Base-by-base conservation (phyloP, 2,113 vertebrate genomes). In the Stictonetta naevosa region DNA sequence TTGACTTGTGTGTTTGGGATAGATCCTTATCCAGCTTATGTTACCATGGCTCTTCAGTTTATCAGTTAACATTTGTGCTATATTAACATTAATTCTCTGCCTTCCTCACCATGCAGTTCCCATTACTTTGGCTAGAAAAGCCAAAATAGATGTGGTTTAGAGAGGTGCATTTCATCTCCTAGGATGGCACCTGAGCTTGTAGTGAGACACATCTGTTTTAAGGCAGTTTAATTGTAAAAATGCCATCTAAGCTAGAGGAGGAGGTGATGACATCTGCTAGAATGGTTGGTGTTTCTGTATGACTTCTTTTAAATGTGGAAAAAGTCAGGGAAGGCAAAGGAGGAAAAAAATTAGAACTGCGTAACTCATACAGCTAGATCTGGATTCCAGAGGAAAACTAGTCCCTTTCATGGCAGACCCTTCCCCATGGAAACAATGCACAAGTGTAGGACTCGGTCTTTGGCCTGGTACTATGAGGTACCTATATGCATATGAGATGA, bases 401-500 rank as follows among this genome's bases (percentile, higher is more conserved):
- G 4, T 48, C 13, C 5, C 22, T 18, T 29, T 58, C 12, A 3
- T 3, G 11, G 26, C 20, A 50, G 55, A 8, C 50, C 20, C 20
- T 78, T 89, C 77, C 36, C 29, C 6, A 7, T 25, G 66, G 36
- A 71, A 82, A 59, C 5, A 2, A 8, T 56, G 17, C 36, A 33
- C 3, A 52, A 66, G 31, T 8, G 13, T 36, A 53, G 52, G 52
- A 48, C 14, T 44, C 11, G 8, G 33, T 38, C 68, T 94, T 73
- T 72, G 31, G 19, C 31, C 60, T 50, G 36, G 40, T 4, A 3
- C 40, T 67, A 0, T 12, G 55, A 42, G 20, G 1, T 31, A 5
- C 7, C 5, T 36, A 22, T 4, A 42, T 42, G 5, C 8, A 0
- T 56, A 6, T 0, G 3, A 66, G 20, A 26, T n/a, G 44, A 29